Conservation (phyloP, 2,113 vertebrate genomes). For the Elaphurus davidianus region DNA sequence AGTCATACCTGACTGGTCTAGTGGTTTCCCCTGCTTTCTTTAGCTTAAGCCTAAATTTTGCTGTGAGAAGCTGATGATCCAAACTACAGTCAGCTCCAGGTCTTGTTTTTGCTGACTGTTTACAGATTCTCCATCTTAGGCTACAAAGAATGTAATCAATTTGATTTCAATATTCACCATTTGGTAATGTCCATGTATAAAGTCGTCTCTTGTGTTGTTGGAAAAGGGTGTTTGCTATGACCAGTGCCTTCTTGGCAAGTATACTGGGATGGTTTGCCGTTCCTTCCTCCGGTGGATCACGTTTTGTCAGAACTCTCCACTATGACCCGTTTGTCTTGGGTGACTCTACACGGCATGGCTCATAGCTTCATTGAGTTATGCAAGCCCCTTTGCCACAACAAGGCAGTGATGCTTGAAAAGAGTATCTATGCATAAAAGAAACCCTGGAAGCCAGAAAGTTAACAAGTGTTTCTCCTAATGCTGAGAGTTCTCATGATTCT, state of each 20-base stretch:
- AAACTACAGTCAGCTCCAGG: not conserved
- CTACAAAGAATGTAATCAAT: not conserved
- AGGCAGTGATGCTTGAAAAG: not conserved
- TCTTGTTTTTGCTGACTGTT: not conserved
- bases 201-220: not conserved
- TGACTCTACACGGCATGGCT: not conserved
- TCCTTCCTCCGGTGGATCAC: not conserved
- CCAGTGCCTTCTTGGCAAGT: not conserved
- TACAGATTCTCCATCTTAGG: not conserved
- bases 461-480: not conserved
- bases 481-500: not conserved
- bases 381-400: not conserved
- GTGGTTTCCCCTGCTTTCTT: not conserved
- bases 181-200: not conserved
- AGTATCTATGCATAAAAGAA: not conserved
- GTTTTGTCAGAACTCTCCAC: not conserved
- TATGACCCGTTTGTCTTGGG: not conserved
- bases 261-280: not conserved
- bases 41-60: not conserved
- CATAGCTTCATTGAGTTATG: not conserved
- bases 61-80: not conserved
- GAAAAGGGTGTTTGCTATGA: not conserved
- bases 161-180: not conserved
- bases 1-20: not conserved
- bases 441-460: not conserved